Percentiles rank a stretch among this genome's conserved stretches.
These are phyloP conservation scores for Fringilla coelebs DNA, from an alignment of 2,797 vertebrate species.

Conservation along the genomic window DNA sequence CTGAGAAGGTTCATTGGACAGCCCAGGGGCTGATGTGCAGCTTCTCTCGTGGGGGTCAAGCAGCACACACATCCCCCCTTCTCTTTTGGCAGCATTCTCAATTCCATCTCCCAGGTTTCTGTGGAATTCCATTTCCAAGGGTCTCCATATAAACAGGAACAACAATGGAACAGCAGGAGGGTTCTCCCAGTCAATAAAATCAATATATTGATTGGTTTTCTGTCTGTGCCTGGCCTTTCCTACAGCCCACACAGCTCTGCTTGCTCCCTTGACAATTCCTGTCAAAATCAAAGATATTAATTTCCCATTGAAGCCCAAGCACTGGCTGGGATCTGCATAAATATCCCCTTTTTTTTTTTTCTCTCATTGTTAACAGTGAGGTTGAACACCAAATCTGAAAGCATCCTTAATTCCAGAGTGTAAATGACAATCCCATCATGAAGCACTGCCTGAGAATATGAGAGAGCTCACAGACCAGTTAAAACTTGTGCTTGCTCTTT, in stretches of 20 bases:
- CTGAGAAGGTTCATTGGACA: neutral
- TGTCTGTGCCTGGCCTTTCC: neutral
- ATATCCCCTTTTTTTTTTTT: neutral
- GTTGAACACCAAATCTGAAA: neutral
- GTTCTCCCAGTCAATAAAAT: neutral
- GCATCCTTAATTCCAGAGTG: neutral
- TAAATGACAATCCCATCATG: neutral
- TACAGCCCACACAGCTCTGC: neutral
- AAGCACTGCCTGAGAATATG: neutral
- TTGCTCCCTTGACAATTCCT: neutral
- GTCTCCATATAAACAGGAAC: neutral
- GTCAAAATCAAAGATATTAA: neutral
- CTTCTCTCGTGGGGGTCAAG: neutral
- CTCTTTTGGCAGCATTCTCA: neutral
- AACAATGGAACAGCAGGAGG: neutral
- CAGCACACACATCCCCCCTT: accelerated
- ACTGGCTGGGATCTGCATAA: neutral
- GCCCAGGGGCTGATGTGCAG: neutral
- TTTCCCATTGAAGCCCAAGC: neutral
- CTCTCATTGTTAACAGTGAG: neutral
- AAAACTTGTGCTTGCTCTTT: neutral
- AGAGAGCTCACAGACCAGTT: neutral
- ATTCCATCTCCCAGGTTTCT: neutral
- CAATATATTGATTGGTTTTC: accelerated
- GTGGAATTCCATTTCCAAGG: accelerated